phyloP scores from a whole-genome alignment of 2,797 vertebrate species.

The Trachurus trachurus region DNA sequence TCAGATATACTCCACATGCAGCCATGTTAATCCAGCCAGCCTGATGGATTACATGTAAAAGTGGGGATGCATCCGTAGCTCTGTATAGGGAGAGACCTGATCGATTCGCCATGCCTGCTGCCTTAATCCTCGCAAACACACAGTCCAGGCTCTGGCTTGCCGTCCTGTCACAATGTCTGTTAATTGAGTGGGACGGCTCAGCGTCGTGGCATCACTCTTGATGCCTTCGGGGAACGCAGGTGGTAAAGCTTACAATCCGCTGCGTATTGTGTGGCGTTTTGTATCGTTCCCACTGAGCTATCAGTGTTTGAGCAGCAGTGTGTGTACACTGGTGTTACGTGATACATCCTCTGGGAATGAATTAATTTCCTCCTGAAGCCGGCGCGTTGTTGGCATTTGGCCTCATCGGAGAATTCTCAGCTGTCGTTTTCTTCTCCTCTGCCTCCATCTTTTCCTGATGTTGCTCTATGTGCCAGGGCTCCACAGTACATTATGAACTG shows the following conservation, averaged over 20 bases:
- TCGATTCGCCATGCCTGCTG: conserved; percentile 50
- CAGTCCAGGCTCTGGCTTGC: not conserved
- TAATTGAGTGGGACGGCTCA: conserved; percentile 43
- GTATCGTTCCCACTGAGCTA: conserved; percentile 41
- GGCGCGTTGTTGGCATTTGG: conserved; percentile 58
- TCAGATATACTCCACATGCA: conserved; percentile 25
- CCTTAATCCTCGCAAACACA: conserved; percentile 37
- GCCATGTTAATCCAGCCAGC: conserved; percentile 40
- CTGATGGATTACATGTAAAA: conserved; percentile 47
- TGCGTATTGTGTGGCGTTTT: conserved; percentile 29
- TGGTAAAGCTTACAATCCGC: conserved; percentile 36
- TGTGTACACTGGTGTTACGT: conserved; percentile 42
- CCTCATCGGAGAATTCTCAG: conserved; percentile 61
- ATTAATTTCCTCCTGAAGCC: conserved; percentile 69
- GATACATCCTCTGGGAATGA: conserved; percentile 69
- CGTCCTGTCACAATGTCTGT: conserved; percentile 2
- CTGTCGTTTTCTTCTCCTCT: conserved; percentile 59
- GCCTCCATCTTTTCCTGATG: conserved; percentile 44
- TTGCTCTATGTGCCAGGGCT: conserved; percentile 57
- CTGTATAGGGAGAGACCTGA: conserved; percentile 19
- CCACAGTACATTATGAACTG: conserved; percentile 53
- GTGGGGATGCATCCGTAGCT: not conserved
- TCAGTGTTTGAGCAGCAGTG: conserved; percentile 47
- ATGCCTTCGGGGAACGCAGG: conserved; percentile 46
- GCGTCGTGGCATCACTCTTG: conserved; percentile 33